Evolutionary conservation across 2,113 vertebrate genomes (phyloP).

Genomic region (Murina feae): DNA sequence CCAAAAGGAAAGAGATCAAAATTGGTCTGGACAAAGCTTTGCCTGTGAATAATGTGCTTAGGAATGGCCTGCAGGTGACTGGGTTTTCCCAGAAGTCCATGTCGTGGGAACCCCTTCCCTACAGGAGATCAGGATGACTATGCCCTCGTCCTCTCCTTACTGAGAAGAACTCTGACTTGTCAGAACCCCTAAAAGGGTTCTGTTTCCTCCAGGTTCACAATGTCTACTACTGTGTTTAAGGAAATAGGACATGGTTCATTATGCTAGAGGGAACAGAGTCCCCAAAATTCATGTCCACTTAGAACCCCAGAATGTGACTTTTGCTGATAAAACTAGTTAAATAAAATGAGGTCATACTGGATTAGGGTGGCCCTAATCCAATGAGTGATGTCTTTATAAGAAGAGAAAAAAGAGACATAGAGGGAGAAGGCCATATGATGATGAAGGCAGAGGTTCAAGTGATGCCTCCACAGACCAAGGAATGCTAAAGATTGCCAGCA

Average conservation of each 20-base stretch:
- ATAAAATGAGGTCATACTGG: not conserved
- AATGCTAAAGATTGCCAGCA: accelerated
- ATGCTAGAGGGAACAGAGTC: accelerated
- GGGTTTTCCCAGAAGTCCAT: accelerated
- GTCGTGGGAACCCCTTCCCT: not conserved
- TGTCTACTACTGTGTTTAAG: accelerated
- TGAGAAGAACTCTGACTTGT: too few species aligned
- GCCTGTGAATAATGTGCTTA: accelerated
- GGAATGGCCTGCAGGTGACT: not conserved
- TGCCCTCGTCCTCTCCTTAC: accelerated
- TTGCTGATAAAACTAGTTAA: not conserved
- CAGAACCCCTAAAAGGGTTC: accelerated
- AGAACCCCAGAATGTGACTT: not conserved
- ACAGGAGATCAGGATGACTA: accelerated
- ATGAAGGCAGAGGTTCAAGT: accelerated
- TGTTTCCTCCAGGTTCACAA: not conserved
- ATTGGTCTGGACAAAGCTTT: accelerated
- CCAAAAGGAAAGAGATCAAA: not conserved
- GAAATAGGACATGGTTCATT: accelerated
- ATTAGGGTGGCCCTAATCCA: too few species aligned
- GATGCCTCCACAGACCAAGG: not conserved
- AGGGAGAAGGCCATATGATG: accelerated
- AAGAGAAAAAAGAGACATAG: not conserved
- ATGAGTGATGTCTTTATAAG: not conserved
- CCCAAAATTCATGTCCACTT: accelerated